Base-by-base conservation (phyloP, 2,113 vertebrate genomes). In the Mellivora capensis region DNA sequence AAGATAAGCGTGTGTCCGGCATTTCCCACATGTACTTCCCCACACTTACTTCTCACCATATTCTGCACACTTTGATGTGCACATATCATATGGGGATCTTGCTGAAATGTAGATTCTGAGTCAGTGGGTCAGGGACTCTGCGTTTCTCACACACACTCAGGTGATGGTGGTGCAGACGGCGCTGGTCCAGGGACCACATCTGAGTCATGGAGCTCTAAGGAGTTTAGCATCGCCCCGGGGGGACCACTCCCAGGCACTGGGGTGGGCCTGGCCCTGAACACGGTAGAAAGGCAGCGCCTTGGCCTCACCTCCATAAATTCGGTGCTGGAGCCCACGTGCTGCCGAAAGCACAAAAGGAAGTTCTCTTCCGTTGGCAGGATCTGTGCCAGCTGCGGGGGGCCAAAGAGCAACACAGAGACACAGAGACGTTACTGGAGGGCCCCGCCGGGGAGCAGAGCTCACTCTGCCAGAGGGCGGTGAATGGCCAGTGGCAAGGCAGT, bases 361-460 rank as follows among this genome's bases (percentile, higher is more conserved):
- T 99, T 99, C 98, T 99, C 99, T 95, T 99, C 99, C 0, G 99
- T 99, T 3, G 99, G 99, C 87, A 99, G 99, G 98, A 99, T 99
- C 99, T 99, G 99, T 61, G 99, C 99, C 98, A 99, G 98, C 99
- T 99, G 97, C 0, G 12, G 97, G 92, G 54, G 61, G 14, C 69
- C 69, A 77, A 83, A 98, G 69, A 93, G 52, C 0, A 0, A 96
- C 71, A 87, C 67, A 87, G 44, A 4, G 0, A 6, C 0, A 95
- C 71, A 87, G 44, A 4, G 0, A 7, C 0, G 0, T 94, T 69
- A 74, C 0, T 0, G 0, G 47, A 52, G 34, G 39, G n/a, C 23
- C n/a, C 27, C 29, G 31, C 29, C 25, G 2, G 77, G 71, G 25
- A 29, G 34, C 39, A 25, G 39, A n/a, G 47, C 14, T 0, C 39